Conservation (phyloP, 2,797 vertebrate genomes). For the Aldrovandia affinis region DNA sequence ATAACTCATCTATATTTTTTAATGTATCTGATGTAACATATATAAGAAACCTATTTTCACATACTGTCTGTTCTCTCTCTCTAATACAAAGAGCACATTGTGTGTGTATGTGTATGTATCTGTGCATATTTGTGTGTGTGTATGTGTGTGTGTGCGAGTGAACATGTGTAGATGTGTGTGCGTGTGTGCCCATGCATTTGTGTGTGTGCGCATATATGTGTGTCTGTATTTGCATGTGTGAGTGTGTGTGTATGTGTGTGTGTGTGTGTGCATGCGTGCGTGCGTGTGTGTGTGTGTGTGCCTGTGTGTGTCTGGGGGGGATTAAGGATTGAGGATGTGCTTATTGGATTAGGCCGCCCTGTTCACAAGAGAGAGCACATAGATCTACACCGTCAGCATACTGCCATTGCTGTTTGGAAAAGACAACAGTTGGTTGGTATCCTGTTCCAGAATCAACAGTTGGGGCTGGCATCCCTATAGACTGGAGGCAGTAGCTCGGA, state of each 20-base stretch:
- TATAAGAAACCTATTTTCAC: too few relatives aligned
- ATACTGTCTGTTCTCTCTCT: neutral
- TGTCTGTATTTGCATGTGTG: too few relatives aligned
- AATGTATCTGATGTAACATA: too few relatives aligned
- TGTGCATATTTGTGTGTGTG: slow-evolving; percentile 8
- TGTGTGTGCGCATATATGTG: slow-evolving; percentile 17
- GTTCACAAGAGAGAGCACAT: slow-evolving; percentile 47
- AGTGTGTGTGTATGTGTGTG: neutral
- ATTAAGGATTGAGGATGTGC: slow-evolving; percentile 58
- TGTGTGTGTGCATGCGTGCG: slow-evolving; percentile 7
- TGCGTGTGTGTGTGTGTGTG: slow-evolving; percentile 12
- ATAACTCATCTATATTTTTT: too few relatives aligned
- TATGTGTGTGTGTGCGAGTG: neutral
- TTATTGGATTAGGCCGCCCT: slow-evolving; percentile 70
- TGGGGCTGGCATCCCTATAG: neutral
- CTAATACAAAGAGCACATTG: too few relatives aligned
- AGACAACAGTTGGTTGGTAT: slow-evolving; percentile 11
- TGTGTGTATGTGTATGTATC: too few relatives aligned
- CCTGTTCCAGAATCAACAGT: neutral
- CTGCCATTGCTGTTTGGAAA: neutral
- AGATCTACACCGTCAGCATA: slow-evolving; percentile 51
- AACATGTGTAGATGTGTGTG: slow-evolving; percentile 20
- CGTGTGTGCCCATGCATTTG: neutral
- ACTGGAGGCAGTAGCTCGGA: neutral
- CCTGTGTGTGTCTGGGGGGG: neutral